Conservation (phyloP, 2,113 vertebrate genomes). For the Labeo rohita region DNA sequence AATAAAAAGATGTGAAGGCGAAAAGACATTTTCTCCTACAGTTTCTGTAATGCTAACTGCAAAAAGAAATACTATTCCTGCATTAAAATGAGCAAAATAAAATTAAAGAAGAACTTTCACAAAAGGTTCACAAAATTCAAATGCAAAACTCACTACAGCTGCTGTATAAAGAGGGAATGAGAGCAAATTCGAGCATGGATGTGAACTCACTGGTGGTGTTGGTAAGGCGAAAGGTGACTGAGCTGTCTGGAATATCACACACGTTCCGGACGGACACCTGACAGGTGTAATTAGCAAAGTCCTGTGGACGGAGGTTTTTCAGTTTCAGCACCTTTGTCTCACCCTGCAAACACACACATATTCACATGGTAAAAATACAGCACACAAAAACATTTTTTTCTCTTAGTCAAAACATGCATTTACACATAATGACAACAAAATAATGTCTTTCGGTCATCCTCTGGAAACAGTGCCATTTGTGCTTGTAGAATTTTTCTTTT, state of each 20-base stretch:
- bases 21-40: background rate
- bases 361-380: background rate
- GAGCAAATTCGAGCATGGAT: conserved; percentile 25
- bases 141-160: background rate
- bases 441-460: background rate
- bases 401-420: background rate
- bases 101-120: too few relatives aligned
- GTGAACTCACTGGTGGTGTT: conserved; percentile 87
- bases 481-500: background rate
- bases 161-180: conserved; percentile 1
- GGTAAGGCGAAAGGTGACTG: conserved; percentile 91
- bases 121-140: background rate
- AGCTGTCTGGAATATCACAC: conserved; percentile 92
- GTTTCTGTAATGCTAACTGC: background rate
- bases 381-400: conserved; percentile 7
- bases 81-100: too few relatives aligned
- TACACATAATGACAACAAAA: conserved; percentile 11
- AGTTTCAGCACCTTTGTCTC: conserved; percentile 98
- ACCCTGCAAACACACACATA: conserved; percentile 76
- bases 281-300: conserved; percentile 95
- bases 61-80: background rate
- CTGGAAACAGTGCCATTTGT: background rate
- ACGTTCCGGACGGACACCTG: conserved; percentile 97
- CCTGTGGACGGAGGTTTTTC: conserved; percentile 93
- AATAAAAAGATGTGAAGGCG: background rate